phyloP scores from a whole-genome alignment of 2,888 invertebrate species.

The Abscondita cerata region DNA sequence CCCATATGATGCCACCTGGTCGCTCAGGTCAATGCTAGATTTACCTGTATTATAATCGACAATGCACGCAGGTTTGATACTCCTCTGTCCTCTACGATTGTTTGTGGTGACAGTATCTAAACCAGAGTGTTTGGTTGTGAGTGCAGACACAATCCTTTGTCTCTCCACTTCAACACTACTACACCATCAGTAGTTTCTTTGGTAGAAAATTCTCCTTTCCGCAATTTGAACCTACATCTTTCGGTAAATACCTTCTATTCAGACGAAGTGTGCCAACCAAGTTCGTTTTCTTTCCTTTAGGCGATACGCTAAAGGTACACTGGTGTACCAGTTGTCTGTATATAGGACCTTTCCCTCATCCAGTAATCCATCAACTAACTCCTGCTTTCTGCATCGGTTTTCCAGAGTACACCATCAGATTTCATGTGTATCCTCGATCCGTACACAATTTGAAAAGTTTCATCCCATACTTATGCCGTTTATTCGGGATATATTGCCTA shows the following conservation, averaged over 20 bases:
- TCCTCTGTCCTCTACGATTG: not conserved
- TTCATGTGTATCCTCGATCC: slow-evolving; percentile 7
- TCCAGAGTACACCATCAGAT: slow-evolving; percentile 13
- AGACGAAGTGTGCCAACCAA: slow-evolving; percentile 3
- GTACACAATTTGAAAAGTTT: slow-evolving; percentile 22
- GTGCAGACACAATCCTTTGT: slow-evolving; percentile 4
- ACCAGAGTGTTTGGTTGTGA: slow-evolving; percentile 13
- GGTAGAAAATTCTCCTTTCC: not conserved
- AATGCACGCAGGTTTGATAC: slow-evolving; percentile 15
- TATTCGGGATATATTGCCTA: slow-evolving; percentile 19
- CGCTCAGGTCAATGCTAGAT: slow-evolving; percentile 26
- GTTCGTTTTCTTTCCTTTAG: not conserved
- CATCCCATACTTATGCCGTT: slow-evolving; percentile 20
- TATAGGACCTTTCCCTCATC: slow-evolving; percentile 2
- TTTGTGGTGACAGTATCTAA: not conserved
- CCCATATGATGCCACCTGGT: slow-evolving; percentile 26
- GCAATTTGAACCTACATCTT: not conserved
- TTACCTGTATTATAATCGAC: slow-evolving; percentile 27
- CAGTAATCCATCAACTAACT: not conserved
- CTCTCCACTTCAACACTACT: not conserved
- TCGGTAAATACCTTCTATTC: not conserved
- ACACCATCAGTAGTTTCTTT: slow-evolving; percentile 3
- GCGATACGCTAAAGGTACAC: not conserved
- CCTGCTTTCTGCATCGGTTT: not conserved
- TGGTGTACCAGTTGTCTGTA: not conserved